Base-by-base conservation (phyloP, 2,888 invertebrate genomes). In the Acronicta aceris region DNA sequence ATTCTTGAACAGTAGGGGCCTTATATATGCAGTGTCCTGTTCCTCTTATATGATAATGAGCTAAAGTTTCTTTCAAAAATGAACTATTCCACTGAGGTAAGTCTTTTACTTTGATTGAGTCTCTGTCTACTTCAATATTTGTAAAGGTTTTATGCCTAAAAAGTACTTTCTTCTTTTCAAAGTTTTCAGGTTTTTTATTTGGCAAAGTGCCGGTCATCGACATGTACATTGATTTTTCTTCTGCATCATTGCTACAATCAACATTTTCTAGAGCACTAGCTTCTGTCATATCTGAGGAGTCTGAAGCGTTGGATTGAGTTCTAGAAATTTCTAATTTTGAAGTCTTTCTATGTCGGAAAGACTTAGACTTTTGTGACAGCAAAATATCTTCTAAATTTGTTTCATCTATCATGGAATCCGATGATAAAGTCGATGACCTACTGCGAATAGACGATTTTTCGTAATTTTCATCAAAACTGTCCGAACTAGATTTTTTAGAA, bases 71-170 rank as follows among this genome's bases (percentile, higher is more conserved):
- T 76, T 89, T 93, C 27, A 90, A 78, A 81, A 91, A 88, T 10
- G 87, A 83, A 71, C 83, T 85, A 63, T 90, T 87, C 87, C 89
- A 89, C 67, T 84, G 86, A 5, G 89, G 87, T 33, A 89, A 81
- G 74, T 89, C 89, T 81, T 78, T 89, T 2, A 85, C 66, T 74
- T 85, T 88, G 6, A 84, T 72, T 13, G 91, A 92, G 78, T 89
- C 90, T 78, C 91, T 88, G 68, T 94, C 93, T 33, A 85, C 84
- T 84, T 94, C 93, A 36, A 93, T 93, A 67, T 92, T 94, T 9
- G 94, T 94, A 69, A 94, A 94, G 6, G 94, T 94, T 87, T 92
- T 94, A 76, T 94, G 93, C 57, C 94, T 89, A 77, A 94, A 94
- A 17, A 94, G 83, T 2, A 93, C 90, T 78, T 91, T 92, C 64